Percentiles rank a stretch among this genome's conserved stretches.
Conservation (phyloP, 1,140 invertebrate species). For the Bemisia tabaci region DNA sequence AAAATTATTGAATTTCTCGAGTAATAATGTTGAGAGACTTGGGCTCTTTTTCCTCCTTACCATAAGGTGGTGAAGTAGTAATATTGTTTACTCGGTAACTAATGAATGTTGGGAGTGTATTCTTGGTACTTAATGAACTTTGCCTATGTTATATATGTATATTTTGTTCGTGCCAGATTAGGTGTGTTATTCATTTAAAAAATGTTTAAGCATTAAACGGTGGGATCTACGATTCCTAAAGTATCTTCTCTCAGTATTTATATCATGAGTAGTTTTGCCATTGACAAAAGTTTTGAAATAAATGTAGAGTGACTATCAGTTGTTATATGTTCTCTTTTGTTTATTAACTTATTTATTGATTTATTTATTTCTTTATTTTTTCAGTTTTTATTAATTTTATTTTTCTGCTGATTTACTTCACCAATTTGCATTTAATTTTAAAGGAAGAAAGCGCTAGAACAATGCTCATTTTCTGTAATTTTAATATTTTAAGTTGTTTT, state of each 20-base stretch:
- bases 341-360: not conserved
- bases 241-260: not conserved
- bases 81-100: too few species aligned
- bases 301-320: not conserved
- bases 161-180: not conserved
- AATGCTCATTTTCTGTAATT: not conserved
- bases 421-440: not conserved
- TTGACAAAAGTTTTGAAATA: not conserved
- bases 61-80: too few species aligned
- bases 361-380: not conserved
- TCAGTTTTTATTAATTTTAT: not conserved
- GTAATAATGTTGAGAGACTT: too few species aligned
- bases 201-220: not conserved
- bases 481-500: not conserved
- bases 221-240: not conserved
- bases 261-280: not conserved
- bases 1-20: too few species aligned
- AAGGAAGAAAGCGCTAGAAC: not conserved
- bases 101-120: not conserved
- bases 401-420: not conserved
- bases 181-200: not conserved
- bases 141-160: not conserved
- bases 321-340: not conserved
- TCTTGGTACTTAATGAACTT: not conserved
- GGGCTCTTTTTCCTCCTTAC: too few species aligned